A percentile compares a stretch with the other conserved stretches of the same genome.
phyloP scores from a whole-genome alignment of 2,797 vertebrate genomes.

The Gambelia wislizenii region DNA sequence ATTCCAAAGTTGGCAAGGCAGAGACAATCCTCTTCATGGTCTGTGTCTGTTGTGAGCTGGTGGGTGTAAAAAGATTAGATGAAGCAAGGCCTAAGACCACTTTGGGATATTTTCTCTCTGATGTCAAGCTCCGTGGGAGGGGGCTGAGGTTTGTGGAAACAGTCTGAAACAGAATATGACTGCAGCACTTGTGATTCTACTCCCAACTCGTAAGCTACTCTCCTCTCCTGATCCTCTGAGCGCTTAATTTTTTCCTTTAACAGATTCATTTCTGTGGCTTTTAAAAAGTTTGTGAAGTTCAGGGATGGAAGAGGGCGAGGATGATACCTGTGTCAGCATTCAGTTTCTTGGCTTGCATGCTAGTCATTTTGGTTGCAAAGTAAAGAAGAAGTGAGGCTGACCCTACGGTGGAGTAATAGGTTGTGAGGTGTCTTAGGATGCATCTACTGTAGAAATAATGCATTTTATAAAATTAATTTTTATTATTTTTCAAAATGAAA shows the following conservation, averaged over 20 bases:
- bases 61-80: not conserved
- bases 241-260: not conserved
- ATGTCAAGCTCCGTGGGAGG: not conserved
- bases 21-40: not conserved
- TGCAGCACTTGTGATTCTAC: not conserved
- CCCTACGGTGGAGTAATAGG: fast-evolving
- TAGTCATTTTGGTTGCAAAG: not conserved
- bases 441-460: no score
- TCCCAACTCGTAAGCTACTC: no score
- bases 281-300: not conserved
- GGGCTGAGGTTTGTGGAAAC: not conserved
- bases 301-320: not conserved
- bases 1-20: not conserved
- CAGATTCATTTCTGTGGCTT: not conserved
- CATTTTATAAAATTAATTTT: no score
- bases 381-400: not conserved
- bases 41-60: not conserved
- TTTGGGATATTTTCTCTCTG: not conserved
- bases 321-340: not conserved
- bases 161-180: not conserved
- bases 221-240: no score
- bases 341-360: not conserved
- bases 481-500: no score
- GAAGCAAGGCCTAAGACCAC: not conserved
- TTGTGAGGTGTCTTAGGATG: not conserved